Conservation (phyloP, 2,797 vertebrate genomes). For the Bufotes viridis region DNA sequence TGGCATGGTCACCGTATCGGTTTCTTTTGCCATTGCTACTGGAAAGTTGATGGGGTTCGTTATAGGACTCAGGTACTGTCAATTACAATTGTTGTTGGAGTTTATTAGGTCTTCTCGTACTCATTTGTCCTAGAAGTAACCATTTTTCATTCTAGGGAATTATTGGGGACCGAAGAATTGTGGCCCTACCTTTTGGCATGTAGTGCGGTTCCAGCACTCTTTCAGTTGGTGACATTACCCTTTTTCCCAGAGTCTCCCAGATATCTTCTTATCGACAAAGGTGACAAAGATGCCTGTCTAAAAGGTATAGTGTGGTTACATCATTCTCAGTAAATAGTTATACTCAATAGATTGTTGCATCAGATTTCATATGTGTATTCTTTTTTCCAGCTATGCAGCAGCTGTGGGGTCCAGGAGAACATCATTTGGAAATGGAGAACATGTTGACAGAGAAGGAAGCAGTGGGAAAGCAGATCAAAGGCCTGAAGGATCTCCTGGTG, state of each 20-base stretch:
- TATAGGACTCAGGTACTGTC: slow-evolving; percentile 78
- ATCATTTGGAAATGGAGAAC: slow-evolving; percentile 75
- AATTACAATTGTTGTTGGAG: not conserved
- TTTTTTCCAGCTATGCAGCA: slow-evolving; percentile 72
- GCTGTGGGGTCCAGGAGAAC: slow-evolving; percentile 78
- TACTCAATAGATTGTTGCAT: not conserved
- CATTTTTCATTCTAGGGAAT: slow-evolving; percentile 71
- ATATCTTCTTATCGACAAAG: slow-evolving; percentile 83
- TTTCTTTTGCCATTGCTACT: slow-evolving; percentile 65
- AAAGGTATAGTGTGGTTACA: slow-evolving; percentile 72
- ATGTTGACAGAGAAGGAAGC: slow-evolving; percentile 78
- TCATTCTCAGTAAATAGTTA: not conserved
- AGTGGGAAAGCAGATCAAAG: slow-evolving; percentile 68
- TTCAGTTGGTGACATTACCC: slow-evolving; percentile 77
- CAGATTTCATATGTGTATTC: not conserved
- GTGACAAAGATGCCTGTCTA: slow-evolving; percentile 75
- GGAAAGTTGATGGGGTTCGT: slow-evolving; percentile 80
- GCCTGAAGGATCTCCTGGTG: slow-evolving; percentile 73
- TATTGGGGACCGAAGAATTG: slow-evolving; percentile 77
- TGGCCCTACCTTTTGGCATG: slow-evolving; percentile 79
- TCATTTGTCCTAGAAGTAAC: not conserved
- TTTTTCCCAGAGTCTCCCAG: slow-evolving; percentile 85
- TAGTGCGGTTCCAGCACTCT: slow-evolving; percentile 70
- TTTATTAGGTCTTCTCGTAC: not conserved
- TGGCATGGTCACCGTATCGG: slow-evolving; percentile 75